Base-by-base conservation (phyloP, 2,797 vertebrate species). In the Cuculus canorus region DNA sequence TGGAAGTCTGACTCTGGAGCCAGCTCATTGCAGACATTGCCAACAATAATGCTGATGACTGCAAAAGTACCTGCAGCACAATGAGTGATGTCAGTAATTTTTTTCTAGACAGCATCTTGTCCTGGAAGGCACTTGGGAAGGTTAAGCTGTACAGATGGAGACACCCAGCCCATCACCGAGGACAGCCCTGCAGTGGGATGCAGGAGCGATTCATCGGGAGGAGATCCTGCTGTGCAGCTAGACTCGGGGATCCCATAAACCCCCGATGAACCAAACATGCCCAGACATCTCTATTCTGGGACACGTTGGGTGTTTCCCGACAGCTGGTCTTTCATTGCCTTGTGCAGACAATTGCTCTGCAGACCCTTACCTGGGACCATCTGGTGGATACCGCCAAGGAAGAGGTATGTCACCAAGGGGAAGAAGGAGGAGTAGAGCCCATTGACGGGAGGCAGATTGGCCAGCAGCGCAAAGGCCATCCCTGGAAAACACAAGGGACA, bases 361-460 rank as follows among this genome's bases (percentile, higher is more conserved):
- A 54, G 41, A 13, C 52, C 21, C 97, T 97, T 98, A 99, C 99
- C 99, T 98, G 99, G 99, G 41, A 99, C 99, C 98, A 99, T 99
- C 98, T 99, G 99, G 92, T 98, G 99, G 92, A 98, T 98, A 4
- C 98, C 98, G n/a, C 99, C 99, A 57, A 99, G 98, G 98, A 99
- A 98, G 97, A 99, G 98, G 94, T 99, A 99, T 13, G 98, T 95
- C 83, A 99, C 96, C 95, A 99, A 96, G 9, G 99, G 98, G 95
- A 99, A 99, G 97, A 99, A 99, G 65, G 99, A 99, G 18, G 99
- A 99, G 95, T 99, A 99, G 95, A 99, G 98, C 32, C 99, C 99
- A 0, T 99, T 99, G 97, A 99, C 98, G 1, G 99, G 98, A 39
- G 99, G 99, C 25, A 99, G 98, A 75, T 98, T 99, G 84, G 99